These are phyloP conservation scores for Paraplagusia blochii DNA, from an alignment of 2,113 vertebrate species.

Conservation along the genomic window DNA sequence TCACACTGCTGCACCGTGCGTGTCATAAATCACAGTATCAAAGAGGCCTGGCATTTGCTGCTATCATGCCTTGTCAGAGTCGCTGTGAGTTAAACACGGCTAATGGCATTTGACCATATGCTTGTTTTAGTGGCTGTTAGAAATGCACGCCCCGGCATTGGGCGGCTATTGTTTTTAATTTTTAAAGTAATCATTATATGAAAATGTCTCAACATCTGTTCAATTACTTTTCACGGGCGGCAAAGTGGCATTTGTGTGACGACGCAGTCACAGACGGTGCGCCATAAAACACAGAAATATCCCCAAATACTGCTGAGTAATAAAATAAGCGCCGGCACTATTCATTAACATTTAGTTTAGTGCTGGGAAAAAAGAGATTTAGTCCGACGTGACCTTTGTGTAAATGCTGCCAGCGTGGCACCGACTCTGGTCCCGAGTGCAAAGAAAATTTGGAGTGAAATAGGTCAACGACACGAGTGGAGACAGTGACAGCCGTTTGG, in stretches of 20 bases:
- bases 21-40: conserved; percentile 63
- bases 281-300: conserved; percentile 5
- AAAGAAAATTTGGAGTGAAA: conserved; percentile 54
- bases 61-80: conserved; percentile 13
- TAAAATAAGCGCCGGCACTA: background rate
- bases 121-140: conserved; percentile 18
- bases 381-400: conserved; percentile 29
- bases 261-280: background rate
- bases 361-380: background rate
- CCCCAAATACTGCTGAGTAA: background rate
- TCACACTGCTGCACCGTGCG: conserved; percentile 39
- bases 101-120: conserved; percentile 17
- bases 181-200: conserved; percentile 22
- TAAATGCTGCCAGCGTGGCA: conserved; percentile 9
- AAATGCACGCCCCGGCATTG: conserved; percentile 1
- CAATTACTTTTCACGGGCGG: conserved; percentile 9
- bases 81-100: conserved; percentile 13
- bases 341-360: background rate
- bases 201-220: conserved; percentile 29
- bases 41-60: conserved; percentile 47
- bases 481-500: conserved; percentile 48
- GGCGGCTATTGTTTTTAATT: conserved; percentile 16
- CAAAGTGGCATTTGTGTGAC: conserved; percentile 17
- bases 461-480: conserved; percentile 46
- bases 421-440: conserved; percentile 8